Evolutionary conservation across 1,140 invertebrate genomes (phyloP), one percentile per base, ranked within the genome.

Genomic region (Pogonognathellus flavescens): DNA sequence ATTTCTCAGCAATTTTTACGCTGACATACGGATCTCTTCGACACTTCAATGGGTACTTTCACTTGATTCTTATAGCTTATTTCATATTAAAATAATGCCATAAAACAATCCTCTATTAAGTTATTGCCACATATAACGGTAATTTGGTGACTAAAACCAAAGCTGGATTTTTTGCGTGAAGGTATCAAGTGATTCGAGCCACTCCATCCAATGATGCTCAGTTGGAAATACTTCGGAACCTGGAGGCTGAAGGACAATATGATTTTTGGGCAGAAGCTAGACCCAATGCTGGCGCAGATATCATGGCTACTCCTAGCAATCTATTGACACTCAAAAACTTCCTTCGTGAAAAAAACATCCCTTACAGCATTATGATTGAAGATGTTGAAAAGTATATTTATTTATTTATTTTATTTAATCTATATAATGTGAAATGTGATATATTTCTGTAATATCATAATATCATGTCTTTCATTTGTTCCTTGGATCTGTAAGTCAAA

Each of bases 191-290:
- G 7, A 83, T 87, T 59, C 66, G 87, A 82, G 85, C 83, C 7
- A 62, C 20, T 0, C 60, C 87, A 3, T 1, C 25, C 41, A 81
- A 50, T 20, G 60, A 80, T 14, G 31, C 13, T 11, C 85, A 87
- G 25, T 49, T 72, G 20, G 57, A 80, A 83, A 57, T 80, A 8
- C 41, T 87, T n/a, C 8, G 25, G 11, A 22, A 85, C 41, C 31
- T 87, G 1, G 18, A 70, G 20, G 55, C 59, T 11, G 11, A 10
- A 41, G 82, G 66, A 11, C 31, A 80, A 66, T 84, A 83, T 80
- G 86, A 87, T 55, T 87, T 87, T 60, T 87, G 86, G 86, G 52
- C 80, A 14, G 86, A 85, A 18, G 70, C 84, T 16, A 25, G 41
- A 31, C 52, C 16, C 1, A 62, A 53, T 22, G 82, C 18, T 18